phyloP scores from a whole-genome alignment of 2,113 vertebrate species.

The Chloropsis hardwickii region DNA sequence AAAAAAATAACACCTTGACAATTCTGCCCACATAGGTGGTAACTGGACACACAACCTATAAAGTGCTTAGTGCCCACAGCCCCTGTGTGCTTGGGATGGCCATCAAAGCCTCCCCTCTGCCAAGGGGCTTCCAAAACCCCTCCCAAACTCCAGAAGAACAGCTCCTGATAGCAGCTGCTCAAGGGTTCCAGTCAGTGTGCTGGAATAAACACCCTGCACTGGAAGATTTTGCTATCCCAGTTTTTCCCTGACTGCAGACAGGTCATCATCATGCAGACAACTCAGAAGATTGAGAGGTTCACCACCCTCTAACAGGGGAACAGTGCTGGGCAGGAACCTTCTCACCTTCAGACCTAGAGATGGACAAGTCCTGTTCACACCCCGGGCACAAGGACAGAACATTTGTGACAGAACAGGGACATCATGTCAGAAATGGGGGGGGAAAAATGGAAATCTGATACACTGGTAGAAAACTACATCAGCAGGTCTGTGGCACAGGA shows the following conservation, averaged over 20 bases:
- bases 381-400: neutral
- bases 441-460: neutral
- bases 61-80: neutral
- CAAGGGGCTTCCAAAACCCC: neutral
- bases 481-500: neutral
- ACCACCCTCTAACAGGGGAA: neutral
- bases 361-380: rapidly evolving
- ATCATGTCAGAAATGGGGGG: neutral
- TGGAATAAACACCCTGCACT: rapidly evolving
- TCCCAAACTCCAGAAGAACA: neutral
- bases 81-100: neutral
- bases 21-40: neutral
- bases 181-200: neutral
- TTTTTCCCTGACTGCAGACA: neutral
- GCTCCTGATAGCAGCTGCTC: neutral
- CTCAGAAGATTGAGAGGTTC: neutral
- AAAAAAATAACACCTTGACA: neutral
- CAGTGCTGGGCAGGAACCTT: neutral
- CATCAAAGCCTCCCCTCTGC: neutral
- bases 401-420: rapidly evolving
- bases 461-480: neutral
- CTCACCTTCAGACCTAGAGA: neutral
- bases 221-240: neutral
- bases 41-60: neutral
- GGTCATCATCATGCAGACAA: neutral